These are phyloP conservation scores for Agonopterix heracliana DNA, from an alignment of 2,888 invertebrate species.

Conservation along the genomic window DNA sequence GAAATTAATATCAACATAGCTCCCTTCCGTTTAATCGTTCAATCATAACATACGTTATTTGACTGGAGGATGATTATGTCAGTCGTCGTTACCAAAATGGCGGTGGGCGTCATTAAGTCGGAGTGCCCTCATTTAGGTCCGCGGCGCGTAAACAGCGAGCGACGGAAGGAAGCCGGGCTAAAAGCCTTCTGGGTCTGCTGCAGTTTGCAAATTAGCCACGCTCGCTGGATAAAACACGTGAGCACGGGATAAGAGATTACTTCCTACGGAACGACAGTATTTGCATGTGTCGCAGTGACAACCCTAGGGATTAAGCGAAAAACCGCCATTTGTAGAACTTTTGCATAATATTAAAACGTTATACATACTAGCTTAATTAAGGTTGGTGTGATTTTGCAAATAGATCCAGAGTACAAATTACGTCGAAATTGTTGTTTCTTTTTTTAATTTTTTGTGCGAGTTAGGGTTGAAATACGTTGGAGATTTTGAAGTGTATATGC, in stretches of 20 bases:
- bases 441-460: too few species aligned
- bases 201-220: conserved; percentile 64
- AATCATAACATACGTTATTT: conserved; percentile 10
- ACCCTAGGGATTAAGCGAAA: conserved; percentile 11
- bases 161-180: conserved; percentile 62
- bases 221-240: conserved; percentile 53
- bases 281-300: conserved; percentile 24
- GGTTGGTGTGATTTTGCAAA: too few species aligned
- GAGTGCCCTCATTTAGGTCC: conserved; percentile 64
- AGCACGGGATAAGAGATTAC: conserved; percentile 56
- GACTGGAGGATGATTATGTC: conserved; percentile 17
- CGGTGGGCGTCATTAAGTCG: conserved; percentile 61
- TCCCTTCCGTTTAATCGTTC: conserved; percentile 4
- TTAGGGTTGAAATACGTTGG: too few species aligned
- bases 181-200: conserved; percentile 53
- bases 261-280: conserved; percentile 41
- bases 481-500: too few species aligned
- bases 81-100: conserved; percentile 53
- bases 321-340: conserved; percentile 6
- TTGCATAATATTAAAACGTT: neutral
- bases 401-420: too few species aligned
- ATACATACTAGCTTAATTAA: too few species aligned
- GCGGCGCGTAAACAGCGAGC: conserved; percentile 53
- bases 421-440: too few species aligned
- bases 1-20: neutral